phyloP scores from a whole-genome alignment of 2,113 vertebrate genomes.

The Pedionomus torquatus region DNA sequence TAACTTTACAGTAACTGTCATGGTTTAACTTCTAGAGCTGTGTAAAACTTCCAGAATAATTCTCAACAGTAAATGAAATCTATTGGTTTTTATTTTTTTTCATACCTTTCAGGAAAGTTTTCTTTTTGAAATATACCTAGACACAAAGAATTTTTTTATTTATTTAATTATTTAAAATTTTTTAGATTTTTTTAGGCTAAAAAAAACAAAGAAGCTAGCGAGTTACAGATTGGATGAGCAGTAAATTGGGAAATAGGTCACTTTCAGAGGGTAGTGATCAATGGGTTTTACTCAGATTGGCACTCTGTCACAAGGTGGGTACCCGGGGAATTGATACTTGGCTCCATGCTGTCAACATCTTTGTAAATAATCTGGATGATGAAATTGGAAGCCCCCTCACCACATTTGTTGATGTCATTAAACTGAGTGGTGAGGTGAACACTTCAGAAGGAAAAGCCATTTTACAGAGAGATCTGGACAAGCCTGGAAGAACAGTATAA shows the following conservation, averaged over 20 bases:
- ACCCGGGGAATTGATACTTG: accelerated
- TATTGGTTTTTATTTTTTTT: not conserved
- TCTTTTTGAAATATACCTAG: not conserved
- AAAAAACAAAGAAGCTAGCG: not conserved
- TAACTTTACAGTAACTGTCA: not conserved
- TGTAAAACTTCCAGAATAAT: not conserved
- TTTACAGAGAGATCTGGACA: not conserved
- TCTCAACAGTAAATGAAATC: not conserved
- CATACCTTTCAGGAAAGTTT: not conserved
- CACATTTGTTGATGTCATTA: not conserved
- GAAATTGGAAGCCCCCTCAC: not conserved
- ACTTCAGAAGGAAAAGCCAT: not conserved
- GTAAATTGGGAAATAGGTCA: not conserved
- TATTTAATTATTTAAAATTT: too few relatives aligned
- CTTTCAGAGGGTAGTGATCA: not conserved
- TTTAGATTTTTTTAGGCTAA: not conserved
- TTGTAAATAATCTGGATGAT: not conserved
- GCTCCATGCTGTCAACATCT: not conserved
- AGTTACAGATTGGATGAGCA: not conserved
- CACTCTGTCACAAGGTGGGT: not conserved
- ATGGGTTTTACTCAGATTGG: not conserved
- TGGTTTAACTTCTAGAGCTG: not conserved
- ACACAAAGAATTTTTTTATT: not conserved
- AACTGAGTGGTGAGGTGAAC: not conserved
- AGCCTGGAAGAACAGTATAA: not conserved